Evolutionary conservation across 1,140 invertebrate species (phyloP).

Genomic region (Chionoecetes opilio): DNA sequence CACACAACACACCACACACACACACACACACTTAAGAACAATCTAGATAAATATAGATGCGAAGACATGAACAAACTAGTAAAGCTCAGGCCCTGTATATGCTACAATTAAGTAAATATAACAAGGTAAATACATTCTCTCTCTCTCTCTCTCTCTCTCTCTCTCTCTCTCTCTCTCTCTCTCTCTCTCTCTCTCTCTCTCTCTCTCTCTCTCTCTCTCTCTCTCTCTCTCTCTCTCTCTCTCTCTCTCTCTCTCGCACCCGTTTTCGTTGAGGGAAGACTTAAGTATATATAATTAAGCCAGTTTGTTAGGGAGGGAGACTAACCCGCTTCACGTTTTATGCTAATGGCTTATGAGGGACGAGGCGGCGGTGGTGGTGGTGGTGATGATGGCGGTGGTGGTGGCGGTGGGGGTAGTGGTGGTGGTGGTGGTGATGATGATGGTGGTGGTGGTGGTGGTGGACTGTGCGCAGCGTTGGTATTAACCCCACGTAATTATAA

Average conservation of each 20-base stretch:
- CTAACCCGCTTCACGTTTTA: conserved; percentile 8
- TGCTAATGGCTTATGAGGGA: conserved; percentile 6
- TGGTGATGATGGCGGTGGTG: too few relatives aligned
- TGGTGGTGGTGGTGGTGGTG: conserved; percentile 13
- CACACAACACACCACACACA: too few relatives aligned
- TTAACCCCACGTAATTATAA: not conserved
- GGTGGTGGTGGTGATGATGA: not conserved
- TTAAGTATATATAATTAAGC: conserved; percentile 31
- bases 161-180: too few relatives aligned
- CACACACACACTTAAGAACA: too few relatives aligned
- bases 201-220: conserved; percentile 27
- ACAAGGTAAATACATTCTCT: too few relatives aligned
- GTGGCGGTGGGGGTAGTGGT: too few relatives aligned
- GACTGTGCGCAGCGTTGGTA: not conserved
- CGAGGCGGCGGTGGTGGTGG: not conserved
- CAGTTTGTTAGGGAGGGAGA: not conserved
- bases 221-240: not conserved
- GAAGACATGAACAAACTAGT: too few relatives aligned
- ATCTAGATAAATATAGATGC: too few relatives aligned
- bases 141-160: too few relatives aligned
- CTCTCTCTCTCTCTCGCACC: not conserved
- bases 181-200: not conserved
- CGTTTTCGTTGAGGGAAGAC: not conserved
- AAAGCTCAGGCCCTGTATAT: too few relatives aligned
- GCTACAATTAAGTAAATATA: too few relatives aligned